Conservation (phyloP, 2,888 invertebrate species). For the Hyles lineata region DNA sequence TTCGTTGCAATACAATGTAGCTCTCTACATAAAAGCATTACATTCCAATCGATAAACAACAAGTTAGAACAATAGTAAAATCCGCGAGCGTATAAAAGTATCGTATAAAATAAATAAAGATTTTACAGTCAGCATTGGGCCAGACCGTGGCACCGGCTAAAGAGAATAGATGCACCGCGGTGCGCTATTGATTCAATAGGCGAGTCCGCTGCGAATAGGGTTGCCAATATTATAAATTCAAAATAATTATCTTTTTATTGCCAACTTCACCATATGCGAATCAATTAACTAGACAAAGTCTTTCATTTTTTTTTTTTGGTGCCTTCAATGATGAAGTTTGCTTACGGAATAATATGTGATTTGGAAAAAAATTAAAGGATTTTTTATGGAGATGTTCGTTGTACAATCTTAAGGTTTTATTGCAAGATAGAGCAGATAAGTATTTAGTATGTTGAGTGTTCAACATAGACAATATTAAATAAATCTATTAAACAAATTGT, state of each 20-base stretch:
- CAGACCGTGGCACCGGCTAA: constrained; percentile 57
- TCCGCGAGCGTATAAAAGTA: constrained; percentile 14
- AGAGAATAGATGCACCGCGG: constrained; percentile 61
- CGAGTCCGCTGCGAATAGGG: constrained; percentile 50
- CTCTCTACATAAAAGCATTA: background rate
- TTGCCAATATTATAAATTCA: constrained; percentile 36
- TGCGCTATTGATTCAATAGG: constrained; percentile 56
- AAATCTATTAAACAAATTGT: no score
- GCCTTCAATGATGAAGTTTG: no score
- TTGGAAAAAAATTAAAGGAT: no score
- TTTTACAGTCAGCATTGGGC: constrained; percentile 47
- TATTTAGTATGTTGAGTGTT: no score
- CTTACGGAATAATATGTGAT: no score
- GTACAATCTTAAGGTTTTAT: background rate
- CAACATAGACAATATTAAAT: no score
- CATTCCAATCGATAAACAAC: constrained; percentile 10
- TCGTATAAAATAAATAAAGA: constrained; percentile 46
- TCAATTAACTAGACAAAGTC: no score
- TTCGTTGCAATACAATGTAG: no score
- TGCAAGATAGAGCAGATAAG: background rate
- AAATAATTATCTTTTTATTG: background rate
- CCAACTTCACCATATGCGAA: no score
- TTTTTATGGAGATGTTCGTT: background rate
- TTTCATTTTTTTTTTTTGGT: no score
- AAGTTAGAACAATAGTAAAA: constrained; percentile 21